These are phyloP conservation scores for Caenorhabditis becei DNA, from an alignment of 2,888 invertebrate genomes.

Conservation along the genomic window DNA sequence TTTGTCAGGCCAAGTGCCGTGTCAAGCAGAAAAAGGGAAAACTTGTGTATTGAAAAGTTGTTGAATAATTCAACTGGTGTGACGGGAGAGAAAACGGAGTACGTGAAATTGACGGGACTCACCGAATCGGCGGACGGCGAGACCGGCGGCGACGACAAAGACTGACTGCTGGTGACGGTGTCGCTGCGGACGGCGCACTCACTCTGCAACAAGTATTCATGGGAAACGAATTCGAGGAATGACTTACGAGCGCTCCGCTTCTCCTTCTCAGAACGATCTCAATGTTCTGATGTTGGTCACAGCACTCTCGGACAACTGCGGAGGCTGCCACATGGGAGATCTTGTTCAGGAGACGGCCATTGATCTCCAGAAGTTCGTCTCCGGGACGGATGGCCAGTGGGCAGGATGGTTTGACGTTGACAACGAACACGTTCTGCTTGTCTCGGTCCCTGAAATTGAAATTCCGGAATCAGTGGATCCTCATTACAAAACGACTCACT, in stretches of 20 bases:
- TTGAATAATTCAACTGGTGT: slow-evolving; percentile 52
- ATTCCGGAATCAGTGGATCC: neutral
- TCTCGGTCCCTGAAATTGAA: slow-evolving; percentile 63
- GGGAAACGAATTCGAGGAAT: neutral
- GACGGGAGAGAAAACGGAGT: slow-evolving; percentile 15
- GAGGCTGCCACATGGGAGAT: slow-evolving; percentile 97
- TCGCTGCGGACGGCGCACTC: slow-evolving; percentile 66
- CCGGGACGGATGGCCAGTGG: slow-evolving; percentile 89
- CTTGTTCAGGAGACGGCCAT: slow-evolving; percentile 93
- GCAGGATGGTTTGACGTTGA: slow-evolving; percentile 94
- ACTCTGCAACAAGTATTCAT: slow-evolving; percentile 54
- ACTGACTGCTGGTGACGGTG: slow-evolving; percentile 52
- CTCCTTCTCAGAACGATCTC: slow-evolving; percentile 70
- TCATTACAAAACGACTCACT: slow-evolving; percentile 82
- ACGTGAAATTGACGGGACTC: slow-evolving; percentile 48
- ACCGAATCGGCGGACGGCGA: slow-evolving; percentile 47
- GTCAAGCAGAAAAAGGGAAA: slow-evolving; percentile 9
- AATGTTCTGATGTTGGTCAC: slow-evolving; percentile 71
- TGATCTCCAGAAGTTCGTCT: slow-evolving; percentile 96
- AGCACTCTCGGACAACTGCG: slow-evolving; percentile 89
- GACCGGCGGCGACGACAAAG: slow-evolving; percentile 30
- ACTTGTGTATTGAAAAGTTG: slow-evolving; percentile 56
- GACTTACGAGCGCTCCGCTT: slow-evolving; percentile 64
- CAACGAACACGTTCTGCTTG: slow-evolving; percentile 90
- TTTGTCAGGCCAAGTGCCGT: slow-evolving; percentile 2